Evolutionary conservation across 1,140 invertebrate species (phyloP), one percentile per base, ranked within the genome.

Genomic region (Aleiodes sp.): DNA sequence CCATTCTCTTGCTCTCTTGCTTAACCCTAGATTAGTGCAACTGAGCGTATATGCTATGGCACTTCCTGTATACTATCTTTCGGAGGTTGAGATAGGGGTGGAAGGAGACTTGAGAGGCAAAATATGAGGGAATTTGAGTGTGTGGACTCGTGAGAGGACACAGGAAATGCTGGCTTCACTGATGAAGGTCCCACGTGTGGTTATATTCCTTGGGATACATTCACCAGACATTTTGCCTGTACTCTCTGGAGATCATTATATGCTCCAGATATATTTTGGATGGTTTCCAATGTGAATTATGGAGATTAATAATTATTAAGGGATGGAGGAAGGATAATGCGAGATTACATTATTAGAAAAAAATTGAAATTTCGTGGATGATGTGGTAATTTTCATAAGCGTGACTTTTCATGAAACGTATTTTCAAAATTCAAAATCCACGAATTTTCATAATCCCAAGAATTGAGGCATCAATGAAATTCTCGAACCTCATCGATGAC

Each of bases 21-120:
- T 66, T 56, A 66, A 66, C 64, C 64, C 64, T 35, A 66, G 64
- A 65, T 65, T 65, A 65, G 63, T 52, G 41, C 63, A 65, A 31
- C 41, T 33, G 43, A 65, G 46, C 46, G 46, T 52, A 21, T 52
- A 52, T 52, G 26, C 9, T 21, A 21, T 21, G 19, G 46, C 46
- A 66, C 31, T 66, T 56, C 28, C 64, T 65, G 26, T n/a, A 52
- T 16, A 52, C 46, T 52, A 52, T 52, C 46, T 52, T n/a, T 24
- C 21, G 10, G 46, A 12, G 46, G 16, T 52, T 12, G 19, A 52
- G 46, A 52, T 52, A 52, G 46, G 19, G 39, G 39, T n/a, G 19
- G 39, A 16, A 16, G 1, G 4, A 2, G 39, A 1, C n/a, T 41
- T 24, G 46, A 52, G 46, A 24, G 46, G n/a, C n/a, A n/a, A n/a